Percentiles rank a stretch among this genome's conserved stretches.
Conservation (phyloP, 2,113 vertebrate species). For the Eidolon helvum region DNA sequence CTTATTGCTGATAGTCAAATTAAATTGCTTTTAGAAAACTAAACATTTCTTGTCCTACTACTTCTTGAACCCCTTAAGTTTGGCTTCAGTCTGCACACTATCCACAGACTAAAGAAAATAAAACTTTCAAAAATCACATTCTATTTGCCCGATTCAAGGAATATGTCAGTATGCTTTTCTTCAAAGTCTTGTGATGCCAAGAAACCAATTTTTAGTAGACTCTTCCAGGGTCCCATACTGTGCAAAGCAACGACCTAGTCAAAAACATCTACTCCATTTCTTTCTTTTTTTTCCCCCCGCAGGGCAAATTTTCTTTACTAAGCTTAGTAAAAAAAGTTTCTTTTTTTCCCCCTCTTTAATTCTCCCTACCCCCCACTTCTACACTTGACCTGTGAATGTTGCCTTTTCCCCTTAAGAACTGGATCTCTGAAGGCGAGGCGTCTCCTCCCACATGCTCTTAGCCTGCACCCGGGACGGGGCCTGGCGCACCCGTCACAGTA, state of each 20-base stretch:
- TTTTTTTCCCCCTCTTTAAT: too few species aligned
- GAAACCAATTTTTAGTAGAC: background rate
- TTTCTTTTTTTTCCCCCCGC: background rate
- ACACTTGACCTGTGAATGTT: too few species aligned
- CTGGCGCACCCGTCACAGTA: background rate
- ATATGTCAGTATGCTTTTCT: background rate
- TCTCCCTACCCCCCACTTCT: too few species aligned
- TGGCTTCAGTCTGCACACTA: background rate
- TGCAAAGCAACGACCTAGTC: background rate
- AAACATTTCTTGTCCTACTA: background rate
- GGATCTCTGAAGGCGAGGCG: background rate
- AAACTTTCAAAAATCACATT: background rate
- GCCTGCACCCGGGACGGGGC: too few species aligned
- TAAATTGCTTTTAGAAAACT: background rate
- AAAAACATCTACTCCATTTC: too few species aligned
- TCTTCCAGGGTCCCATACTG: background rate
- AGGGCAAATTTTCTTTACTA: background rate
- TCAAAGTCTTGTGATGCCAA: background rate
- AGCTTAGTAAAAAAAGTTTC: background rate
- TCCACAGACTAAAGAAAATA: background rate
- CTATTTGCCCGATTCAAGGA: background rate
- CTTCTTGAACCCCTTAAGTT: background rate
- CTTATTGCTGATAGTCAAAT: background rate
- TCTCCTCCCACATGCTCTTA: too few species aligned
- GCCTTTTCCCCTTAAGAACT: too few species aligned